Evolutionary conservation across 2,113 vertebrate species (phyloP), one percentile per base, ranked within the genome.

Genomic region (Myotis lucifugus): DNA sequence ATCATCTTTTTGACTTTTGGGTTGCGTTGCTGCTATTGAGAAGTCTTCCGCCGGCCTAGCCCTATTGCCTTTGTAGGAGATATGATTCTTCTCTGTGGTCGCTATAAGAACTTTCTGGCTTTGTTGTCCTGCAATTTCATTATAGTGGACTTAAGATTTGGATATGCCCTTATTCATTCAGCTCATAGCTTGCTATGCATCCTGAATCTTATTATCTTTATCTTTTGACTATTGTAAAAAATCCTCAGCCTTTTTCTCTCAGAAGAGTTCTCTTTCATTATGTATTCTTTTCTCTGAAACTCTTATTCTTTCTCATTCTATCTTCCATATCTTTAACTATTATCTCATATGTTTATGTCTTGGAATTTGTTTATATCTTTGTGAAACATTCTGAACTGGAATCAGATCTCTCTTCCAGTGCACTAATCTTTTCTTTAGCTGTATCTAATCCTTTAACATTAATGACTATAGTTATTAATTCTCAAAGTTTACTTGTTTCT

Each of bases 381-480:
- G 5, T 90, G 73, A 88, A 59, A 8, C 5, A 32, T 59, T 83
- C 50, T 91, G 32, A 83, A 73, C 79, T 85, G 3, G 37, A 96
- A 91, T 79, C 42, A 90, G 25, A 32, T 76, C n/a, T 88, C 54
- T 88, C 78, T 91, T 85, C 29, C 40, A 93, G 34, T 8, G 73
- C 18, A 94, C 23, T 52, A 69, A 56, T 56, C 73, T 83, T 93
- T 67, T 95, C 34, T 95, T 94, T 91, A 87, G 34, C 59, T 12
- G 67, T 54, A 69, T 93, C 69, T 97, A 93, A 78, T 32, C 12
- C 27, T 82, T 69, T 90, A 69, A 94, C 93, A 87, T 67, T n/a
- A 79, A 83, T 95, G 10, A 72, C 18, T 48, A 15, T 34, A 25
- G n/a, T 93, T 90, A 48, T 46, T 90, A 73, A n/a, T 82, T 82